These are phyloP conservation scores for Arrhamphus sclerolepis DNA, from an alignment of 2,797 vertebrate species.

Conservation along the genomic window DNA sequence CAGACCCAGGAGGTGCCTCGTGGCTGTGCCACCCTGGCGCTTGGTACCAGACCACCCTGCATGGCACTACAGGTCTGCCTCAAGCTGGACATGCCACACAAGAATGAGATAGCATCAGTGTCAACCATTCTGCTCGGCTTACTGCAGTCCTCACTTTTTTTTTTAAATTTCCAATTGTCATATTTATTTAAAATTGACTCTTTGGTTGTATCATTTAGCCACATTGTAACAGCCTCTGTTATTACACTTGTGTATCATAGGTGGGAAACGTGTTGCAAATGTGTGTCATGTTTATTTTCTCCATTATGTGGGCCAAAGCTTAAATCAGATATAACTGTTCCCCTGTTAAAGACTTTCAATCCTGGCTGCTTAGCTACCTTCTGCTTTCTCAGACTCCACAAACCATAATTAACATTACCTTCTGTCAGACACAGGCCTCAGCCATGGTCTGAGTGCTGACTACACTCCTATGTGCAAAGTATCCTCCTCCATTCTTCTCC, in stretches of 20 bases:
- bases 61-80: constrained; percentile 52
- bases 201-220: constrained; percentile 32
- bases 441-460: constrained; percentile 50
- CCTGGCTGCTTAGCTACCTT: constrained; percentile 63
- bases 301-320: constrained; percentile 48
- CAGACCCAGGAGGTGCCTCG: constrained; percentile 59
- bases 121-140: constrained; percentile 74
- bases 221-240: constrained; percentile 32
- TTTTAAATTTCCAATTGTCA: constrained; percentile 41
- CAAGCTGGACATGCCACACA: constrained; percentile 50
- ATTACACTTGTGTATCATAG: constrained; percentile 39
- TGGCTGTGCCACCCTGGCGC: constrained; percentile 69
- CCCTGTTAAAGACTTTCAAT: constrained; percentile 59
- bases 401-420: constrained; percentile 78
- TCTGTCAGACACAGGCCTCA: constrained; percentile 63
- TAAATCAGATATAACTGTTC: constrained; percentile 66
- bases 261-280: constrained; percentile 26
- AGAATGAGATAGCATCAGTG: constrained; percentile 71
- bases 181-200: not conserved
- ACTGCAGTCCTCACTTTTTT: constrained; percentile 76
- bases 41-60: constrained; percentile 73
- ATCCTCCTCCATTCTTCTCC: constrained; percentile 57
- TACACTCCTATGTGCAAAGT: constrained; percentile 52
- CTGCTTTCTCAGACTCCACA: constrained; percentile 68
- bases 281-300: constrained; percentile 51